Conservation (phyloP, 2,888 invertebrate species). For the Tricholauxania praeusta region DNA sequence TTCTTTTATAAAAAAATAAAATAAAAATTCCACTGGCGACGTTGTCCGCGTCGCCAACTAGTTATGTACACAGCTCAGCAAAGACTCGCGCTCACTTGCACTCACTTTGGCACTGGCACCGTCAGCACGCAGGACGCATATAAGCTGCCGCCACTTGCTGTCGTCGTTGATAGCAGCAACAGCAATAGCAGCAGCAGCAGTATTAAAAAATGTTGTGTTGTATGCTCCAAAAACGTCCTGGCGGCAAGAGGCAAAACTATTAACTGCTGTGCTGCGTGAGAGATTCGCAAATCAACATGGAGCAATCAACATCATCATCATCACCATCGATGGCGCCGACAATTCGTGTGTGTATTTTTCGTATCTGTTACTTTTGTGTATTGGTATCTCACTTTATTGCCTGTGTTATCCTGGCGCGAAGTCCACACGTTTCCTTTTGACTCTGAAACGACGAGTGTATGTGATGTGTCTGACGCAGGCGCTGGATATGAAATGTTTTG, state of each 20-base stretch:
- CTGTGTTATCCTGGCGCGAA: constrained; percentile 23
- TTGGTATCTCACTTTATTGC: background rate
- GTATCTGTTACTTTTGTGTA: background rate
- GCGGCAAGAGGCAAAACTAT: constrained; percentile 26
- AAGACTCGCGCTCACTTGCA: constrained; percentile 18
- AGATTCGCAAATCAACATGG: constrained; percentile 14
- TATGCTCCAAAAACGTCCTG: constrained; percentile 18
- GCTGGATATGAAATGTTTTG: constrained; percentile 2
- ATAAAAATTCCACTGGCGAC: constrained; percentile 23
- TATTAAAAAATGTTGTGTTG: background rate
- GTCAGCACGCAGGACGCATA: constrained; percentile 14
- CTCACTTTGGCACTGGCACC: background rate
- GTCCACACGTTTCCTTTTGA: background rate
- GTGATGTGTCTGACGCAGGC: constrained; percentile 27
- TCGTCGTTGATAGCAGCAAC: background rate
- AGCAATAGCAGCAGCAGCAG: constrained; percentile 11
- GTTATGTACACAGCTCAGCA: constrained; percentile 34
- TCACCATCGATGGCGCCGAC: background rate
- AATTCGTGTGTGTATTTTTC: background rate
- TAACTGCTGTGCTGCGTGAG: constrained; percentile 16
- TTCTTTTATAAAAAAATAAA: constrained; percentile 5
- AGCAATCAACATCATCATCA: constrained; percentile 15
- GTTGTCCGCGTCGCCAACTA: constrained; percentile 18
- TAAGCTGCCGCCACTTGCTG: constrained; percentile 6
- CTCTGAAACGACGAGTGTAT: constrained; percentile 2